phyloP scores from a whole-genome alignment of 2,797 vertebrate genomes.

The Dendrocincla tyrannina region DNA sequence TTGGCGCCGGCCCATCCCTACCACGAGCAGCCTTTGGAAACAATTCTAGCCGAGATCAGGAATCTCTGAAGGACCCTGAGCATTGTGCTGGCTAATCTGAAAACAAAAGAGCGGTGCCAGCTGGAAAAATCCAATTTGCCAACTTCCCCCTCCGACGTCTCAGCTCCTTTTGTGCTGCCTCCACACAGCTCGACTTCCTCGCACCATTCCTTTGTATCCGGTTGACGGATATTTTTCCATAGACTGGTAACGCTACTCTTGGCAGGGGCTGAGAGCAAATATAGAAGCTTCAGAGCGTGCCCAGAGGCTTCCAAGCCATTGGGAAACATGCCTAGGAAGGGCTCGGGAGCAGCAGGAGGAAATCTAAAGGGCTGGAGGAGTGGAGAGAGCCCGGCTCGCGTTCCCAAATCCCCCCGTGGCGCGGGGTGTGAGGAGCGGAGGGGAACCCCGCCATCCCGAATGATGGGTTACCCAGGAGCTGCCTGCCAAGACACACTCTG shows the following conservation, averaged over 20 bases:
- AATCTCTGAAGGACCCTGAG: neutral
- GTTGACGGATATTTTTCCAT: conserved; percentile 60
- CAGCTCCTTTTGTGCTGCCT: conserved; percentile 15
- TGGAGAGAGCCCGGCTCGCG: neutral
- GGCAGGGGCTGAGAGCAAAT: conserved; percentile 46
- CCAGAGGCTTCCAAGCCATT: conserved; percentile 45
- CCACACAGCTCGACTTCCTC: conserved; percentile 35
- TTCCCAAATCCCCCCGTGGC: neutral
- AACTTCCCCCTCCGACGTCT: neutral
- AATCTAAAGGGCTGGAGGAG: neutral
- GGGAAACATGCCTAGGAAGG: conserved; percentile 42
- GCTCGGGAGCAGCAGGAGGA: conserved; percentile 45
- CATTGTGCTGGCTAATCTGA: neutral
- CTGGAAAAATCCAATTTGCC: conserved; percentile 38
- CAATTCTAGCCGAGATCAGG: neutral
- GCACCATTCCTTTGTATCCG: conserved; percentile 49
- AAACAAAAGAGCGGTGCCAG: neutral
- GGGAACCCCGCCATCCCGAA: conserved; percentile 31
- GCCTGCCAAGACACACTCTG: conserved; percentile 22
- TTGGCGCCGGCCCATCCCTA: neutral
- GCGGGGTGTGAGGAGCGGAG: neutral
- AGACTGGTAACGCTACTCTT: conserved; percentile 41
- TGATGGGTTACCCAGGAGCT: neutral
- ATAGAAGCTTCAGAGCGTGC: conserved; percentile 48
- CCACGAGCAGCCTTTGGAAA: neutral